phyloP scores from a whole-genome alignment of 2,113 vertebrate genomes.

The Nycticorax nycticorax region DNA sequence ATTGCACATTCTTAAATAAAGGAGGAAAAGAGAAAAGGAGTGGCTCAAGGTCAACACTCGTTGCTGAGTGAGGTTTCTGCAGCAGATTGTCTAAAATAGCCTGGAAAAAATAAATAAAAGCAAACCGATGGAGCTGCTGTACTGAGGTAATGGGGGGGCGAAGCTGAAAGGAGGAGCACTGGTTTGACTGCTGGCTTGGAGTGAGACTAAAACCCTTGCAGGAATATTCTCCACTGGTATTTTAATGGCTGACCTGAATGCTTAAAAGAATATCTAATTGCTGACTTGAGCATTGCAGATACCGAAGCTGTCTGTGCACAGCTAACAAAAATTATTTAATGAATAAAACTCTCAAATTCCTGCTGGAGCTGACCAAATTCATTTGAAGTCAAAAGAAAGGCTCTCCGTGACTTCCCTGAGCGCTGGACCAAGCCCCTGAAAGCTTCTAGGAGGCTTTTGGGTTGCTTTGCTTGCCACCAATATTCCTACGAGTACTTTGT shows the following conservation, averaged over 20 bases:
- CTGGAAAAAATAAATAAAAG: conserved; percentile 52
- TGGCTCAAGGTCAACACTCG: conserved; percentile 40
- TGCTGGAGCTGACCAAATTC: not conserved
- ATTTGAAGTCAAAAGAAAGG: not conserved
- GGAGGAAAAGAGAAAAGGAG: conserved; percentile 31
- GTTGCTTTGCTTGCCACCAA: not conserved
- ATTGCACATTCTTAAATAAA: conserved; percentile 59
- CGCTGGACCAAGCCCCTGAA: not conserved
- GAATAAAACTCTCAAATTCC: not conserved
- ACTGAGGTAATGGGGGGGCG: not conserved
- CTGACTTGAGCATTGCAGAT: not conserved
- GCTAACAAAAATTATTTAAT: not conserved
- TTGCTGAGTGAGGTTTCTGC: conserved; percentile 37
- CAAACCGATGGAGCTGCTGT: not conserved
- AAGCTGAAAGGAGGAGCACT: conserved; percentile 22
- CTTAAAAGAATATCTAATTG: not conserved
- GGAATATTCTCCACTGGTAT: not conserved
- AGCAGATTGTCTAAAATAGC: conserved; percentile 43
- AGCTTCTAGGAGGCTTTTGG: not conserved
- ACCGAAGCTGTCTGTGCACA: not conserved
- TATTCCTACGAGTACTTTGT: not conserved
- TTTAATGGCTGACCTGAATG: conserved; percentile 36
- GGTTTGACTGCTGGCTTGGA: not conserved
- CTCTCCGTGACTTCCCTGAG: not conserved
- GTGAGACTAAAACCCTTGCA: not conserved